A percentile compares a stretch with the other conserved stretches of the same genome.
Conservation (phyloP, 2,888 invertebrate genomes). For the Hylaea fasciaria region DNA sequence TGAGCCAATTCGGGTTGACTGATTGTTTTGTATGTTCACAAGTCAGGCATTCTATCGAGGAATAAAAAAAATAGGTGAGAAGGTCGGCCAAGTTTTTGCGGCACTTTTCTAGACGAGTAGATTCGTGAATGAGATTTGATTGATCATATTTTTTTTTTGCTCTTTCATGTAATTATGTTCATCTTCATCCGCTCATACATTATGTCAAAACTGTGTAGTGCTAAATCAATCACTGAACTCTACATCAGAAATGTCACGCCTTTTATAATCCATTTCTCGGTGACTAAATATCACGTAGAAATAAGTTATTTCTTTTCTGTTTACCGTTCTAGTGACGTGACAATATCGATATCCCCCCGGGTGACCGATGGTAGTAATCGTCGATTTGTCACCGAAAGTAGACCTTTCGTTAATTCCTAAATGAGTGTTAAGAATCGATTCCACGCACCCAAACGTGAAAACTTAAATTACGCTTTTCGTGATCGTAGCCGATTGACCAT, state of each 20-base stretch:
- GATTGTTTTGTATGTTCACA: not conserved
- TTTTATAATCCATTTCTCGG: not conserved
- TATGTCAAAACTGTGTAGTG: too few relatives aligned
- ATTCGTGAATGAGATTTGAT: too few relatives aligned
- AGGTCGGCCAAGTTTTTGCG: too few relatives aligned
- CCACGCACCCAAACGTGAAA: not conserved
- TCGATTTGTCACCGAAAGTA: slow-evolving; percentile 51
- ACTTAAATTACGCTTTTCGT: slow-evolving; percentile 32
- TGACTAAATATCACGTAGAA: slow-evolving; percentile 5
- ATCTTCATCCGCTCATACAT: too few relatives aligned
- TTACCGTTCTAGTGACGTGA: slow-evolving; percentile 66
- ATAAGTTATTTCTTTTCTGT: slow-evolving; percentile 52
- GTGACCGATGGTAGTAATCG: slow-evolving; percentile 36
- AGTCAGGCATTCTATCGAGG: too few relatives aligned
- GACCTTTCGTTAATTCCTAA: slow-evolving; percentile 42
- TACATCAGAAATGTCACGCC: not conserved
- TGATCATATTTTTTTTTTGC: too few relatives aligned
- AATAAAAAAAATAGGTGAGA: too few relatives aligned
- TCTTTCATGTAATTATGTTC: too few relatives aligned
- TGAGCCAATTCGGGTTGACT: slow-evolving; percentile 19
- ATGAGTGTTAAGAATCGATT: slow-evolving; percentile 41
- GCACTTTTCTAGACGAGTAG: too few relatives aligned
- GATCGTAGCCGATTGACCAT: slow-evolving; percentile 34
- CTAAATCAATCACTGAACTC: too few relatives aligned
- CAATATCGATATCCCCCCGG: slow-evolving; percentile 61